Base-by-base conservation (phyloP, 2,113 vertebrate genomes). In the Spermophilus dauricus region DNA sequence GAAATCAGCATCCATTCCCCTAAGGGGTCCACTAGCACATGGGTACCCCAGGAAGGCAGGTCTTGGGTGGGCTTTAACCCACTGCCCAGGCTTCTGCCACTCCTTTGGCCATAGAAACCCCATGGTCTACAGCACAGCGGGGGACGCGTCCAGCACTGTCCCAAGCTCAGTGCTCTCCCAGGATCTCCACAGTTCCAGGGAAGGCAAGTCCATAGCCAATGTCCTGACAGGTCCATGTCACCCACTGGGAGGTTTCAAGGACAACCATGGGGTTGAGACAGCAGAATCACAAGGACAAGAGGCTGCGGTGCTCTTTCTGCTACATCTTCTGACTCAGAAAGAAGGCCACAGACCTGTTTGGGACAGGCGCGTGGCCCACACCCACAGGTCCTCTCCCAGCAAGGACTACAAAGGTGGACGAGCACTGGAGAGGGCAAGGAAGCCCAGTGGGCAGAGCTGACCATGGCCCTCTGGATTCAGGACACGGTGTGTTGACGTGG, bases 11-110 rank as follows among this genome's bases (percentile, higher is more conserved):
- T 20, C 14, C 4, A 45, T 28, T 39, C 10, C 45, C 39, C 32
- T 11, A 37, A 8, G 0, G 28, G 34, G 28, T 37, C 34, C 61
- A 5, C 0, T 2, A 16, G 78, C 6, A 3, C 4, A n/a, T 1
- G 4, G 1, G 17, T 11, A 0, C 9, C 2, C 5, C 0, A 4
- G 34, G 34, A 53, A 3, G 7, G 16, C 37, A 34, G 10, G 0
- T 1, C 0, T 0, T 2, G 51, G 26, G 63, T 1, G 26, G 63
- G 18, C 32, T 12, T 10, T 14, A 18, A 32, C 11, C 3, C 32
- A 3, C 14, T 10, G 30, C 53, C 42, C 63, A 12, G n/a, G 0
- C 26, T 26, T 75, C 83, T 39, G n/a, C 20, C 20, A 13, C 20
- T 26, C 45, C 78, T 72, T n/a, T 4, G 4, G 18, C 13, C 2